Conservation (phyloP, 2,113 vertebrate genomes). For the Diphyllodes magnificus region DNA sequence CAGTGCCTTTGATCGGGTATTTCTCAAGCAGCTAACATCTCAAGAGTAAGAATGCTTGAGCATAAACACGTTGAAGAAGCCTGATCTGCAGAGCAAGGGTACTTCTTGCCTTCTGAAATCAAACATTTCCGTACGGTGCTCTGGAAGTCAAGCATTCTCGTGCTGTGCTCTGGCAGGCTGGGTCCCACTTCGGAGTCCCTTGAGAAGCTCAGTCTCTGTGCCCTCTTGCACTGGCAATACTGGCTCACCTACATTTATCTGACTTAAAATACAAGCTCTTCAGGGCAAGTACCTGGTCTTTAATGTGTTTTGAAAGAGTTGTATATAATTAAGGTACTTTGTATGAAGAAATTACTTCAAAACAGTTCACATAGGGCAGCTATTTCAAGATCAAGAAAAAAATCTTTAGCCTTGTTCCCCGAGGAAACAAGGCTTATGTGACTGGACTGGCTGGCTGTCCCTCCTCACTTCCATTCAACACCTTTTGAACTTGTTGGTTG, state of each 20-base stretch:
- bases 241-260: slow-evolving; percentile 53
- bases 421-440: slow-evolving; percentile 42
- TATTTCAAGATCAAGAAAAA: slow-evolving; percentile 65
- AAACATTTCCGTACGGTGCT: not conserved
- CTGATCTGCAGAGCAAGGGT: not conserved
- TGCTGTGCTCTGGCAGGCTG: not conserved
- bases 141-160: not conserved
- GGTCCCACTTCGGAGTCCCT: not conserved
- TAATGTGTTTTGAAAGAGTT: slow-evolving; percentile 60
- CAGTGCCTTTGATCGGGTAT: not conserved
- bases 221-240: slow-evolving; percentile 45
- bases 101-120: not conserved
- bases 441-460: slow-evolving; percentile 48
- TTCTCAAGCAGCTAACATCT: not conserved
- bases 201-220: not conserved
- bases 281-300: slow-evolving; percentile 50
- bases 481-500: slow-evolving; percentile 49
- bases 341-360: slow-evolving; percentile 62
- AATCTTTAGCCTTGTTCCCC: slow-evolving; percentile 41
- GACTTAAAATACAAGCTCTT: slow-evolving; percentile 59
- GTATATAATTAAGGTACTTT: slow-evolving; percentile 57
- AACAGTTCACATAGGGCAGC: slow-evolving; percentile 57
- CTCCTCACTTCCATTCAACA: slow-evolving; percentile 35
- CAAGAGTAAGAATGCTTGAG: not conserved
- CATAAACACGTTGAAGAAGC: not conserved